These are phyloP conservation scores for Sitophilus oryzae DNA, from an alignment of 1,140 invertebrate species.

Conservation along the genomic window DNA sequence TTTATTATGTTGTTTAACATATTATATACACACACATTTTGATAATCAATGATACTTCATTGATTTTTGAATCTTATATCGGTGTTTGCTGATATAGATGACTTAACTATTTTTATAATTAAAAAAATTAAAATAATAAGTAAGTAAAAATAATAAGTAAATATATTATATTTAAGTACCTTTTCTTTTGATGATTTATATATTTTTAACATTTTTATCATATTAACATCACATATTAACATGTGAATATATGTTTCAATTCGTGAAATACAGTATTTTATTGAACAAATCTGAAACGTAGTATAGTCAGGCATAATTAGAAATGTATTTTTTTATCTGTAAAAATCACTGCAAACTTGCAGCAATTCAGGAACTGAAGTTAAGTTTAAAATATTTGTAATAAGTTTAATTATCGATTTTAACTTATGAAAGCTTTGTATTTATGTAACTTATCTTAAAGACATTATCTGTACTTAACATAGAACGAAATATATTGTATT, in stretches of 20 bases:
- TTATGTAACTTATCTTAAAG: conserved; percentile 29
- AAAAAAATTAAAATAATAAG: conserved; percentile 11
- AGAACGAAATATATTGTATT: conserved; percentile 33
- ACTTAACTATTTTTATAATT: no score
- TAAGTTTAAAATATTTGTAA: conserved; percentile 12
- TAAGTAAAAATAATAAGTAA: conserved; percentile 12
- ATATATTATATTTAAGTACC: conserved; percentile 32
- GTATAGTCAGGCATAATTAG: no score
- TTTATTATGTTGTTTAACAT: not conserved
- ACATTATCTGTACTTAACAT: conserved; percentile 27
- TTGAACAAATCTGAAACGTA: no score
- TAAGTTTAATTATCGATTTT: conserved; percentile 24
- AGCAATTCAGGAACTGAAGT: conserved; percentile 19
- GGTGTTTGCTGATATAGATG: not conserved
- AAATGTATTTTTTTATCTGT: conserved; percentile 8
- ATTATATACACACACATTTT: not conserved
- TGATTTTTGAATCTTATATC: not conserved
- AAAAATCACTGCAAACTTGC: conserved; percentile 12
- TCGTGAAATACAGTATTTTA: no score
- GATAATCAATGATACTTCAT: not conserved
- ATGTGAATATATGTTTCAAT: no score
- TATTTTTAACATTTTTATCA: conserved; percentile 19
- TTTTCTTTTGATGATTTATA: conserved; percentile 25
- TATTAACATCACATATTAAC: no score
- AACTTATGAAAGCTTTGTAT: conserved; percentile 30